Percentiles rank a stretch among this genome's conserved stretches.
Conservation (phyloP, 2,888 invertebrate species). For the Galerucella nymphaeae region DNA sequence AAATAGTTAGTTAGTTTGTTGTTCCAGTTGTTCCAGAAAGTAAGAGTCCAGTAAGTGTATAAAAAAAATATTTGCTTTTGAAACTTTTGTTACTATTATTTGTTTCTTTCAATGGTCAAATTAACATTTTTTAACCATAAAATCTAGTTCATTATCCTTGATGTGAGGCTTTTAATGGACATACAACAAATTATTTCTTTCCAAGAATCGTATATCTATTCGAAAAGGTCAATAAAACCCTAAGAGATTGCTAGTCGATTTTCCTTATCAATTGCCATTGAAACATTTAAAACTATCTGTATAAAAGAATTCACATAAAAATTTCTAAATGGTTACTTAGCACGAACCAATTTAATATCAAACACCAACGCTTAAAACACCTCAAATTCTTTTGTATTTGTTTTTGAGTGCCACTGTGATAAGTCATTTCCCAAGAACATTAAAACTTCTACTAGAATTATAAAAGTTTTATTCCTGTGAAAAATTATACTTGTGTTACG, state of each 20-base stretch:
- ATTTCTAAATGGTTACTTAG: conserved; percentile 14
- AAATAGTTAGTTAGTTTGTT: no score
- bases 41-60: no score
- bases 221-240: conserved; percentile 5
- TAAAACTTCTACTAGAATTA: neutral
- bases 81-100: no score
- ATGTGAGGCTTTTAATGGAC: no score
- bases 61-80: no score
- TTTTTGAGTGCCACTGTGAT: conserved; percentile 3
- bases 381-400: neutral
- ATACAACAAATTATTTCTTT: neutral
- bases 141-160: no score
- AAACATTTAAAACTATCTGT: conserved; percentile 21
- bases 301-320: conserved; percentile 19
- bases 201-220: neutral
- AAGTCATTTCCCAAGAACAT: conserved; percentile 9
- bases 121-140: no score
- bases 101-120: no score
- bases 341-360: conserved; percentile 21
- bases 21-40: no score
- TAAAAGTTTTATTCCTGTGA: conserved; percentile 5
- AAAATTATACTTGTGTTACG: neutral
- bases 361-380: conserved; percentile 8
- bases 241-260: neutral
- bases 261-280: conserved; percentile 14